These are phyloP conservation scores for Pentalonia nigronervosa DNA, from an alignment of 1,140 invertebrate genomes.

Conservation along the genomic window DNA sequence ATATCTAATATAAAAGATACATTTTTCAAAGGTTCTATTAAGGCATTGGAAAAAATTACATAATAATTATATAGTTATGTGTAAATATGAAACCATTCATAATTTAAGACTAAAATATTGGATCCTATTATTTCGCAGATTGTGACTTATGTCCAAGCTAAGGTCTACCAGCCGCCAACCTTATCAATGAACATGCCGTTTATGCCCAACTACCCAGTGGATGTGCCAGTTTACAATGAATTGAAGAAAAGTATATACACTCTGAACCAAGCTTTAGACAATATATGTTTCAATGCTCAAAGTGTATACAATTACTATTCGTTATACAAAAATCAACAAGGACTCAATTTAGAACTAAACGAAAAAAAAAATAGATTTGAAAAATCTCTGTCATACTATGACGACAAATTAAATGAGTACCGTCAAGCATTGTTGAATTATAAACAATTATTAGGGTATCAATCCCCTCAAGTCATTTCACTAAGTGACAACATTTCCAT, in stretches of 20 bases:
- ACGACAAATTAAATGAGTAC: not conserved
- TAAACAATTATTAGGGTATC: not conserved
- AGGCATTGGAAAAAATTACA: not conserved
- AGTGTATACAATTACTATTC: not conserved
- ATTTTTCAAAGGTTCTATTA: not conserved
- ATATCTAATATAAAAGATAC: not conserved
- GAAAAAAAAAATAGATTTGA: not conserved
- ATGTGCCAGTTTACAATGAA: not conserved
- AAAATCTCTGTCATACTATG: not conserved
- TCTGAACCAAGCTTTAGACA: not conserved
- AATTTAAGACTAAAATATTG: not conserved
- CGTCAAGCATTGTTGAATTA: not conserved
- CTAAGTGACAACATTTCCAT: not conserved
- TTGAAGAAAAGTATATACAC: not conserved
- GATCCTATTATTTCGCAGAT: not conserved
- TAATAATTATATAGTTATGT: not conserved
- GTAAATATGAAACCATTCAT: too few relatives aligned
- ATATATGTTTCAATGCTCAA: not conserved
- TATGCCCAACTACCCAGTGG: not conserved
- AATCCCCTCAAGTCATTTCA: fast-evolving
- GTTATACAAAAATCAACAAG: not conserved
- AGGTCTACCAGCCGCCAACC: not conserved
- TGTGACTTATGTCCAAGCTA: not conserved
- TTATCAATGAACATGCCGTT: not conserved
- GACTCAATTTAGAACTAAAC: not conserved